Conservation (phyloP, 92 coral and sea anemone species). For the Diadumene lineata region DNA sequence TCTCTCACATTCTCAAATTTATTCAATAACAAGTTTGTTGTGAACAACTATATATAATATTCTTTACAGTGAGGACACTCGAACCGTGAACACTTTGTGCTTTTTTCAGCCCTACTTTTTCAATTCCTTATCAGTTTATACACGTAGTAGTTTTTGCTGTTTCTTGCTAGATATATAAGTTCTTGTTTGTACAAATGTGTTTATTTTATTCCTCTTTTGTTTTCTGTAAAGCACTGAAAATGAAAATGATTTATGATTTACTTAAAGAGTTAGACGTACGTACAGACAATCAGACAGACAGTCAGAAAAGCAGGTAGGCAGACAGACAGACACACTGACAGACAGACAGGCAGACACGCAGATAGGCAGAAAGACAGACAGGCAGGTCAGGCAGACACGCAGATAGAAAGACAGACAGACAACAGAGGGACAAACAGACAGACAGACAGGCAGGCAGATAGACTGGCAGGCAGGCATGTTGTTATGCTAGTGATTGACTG, state of each 20-base stretch:
- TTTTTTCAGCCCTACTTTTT: too few species aligned
- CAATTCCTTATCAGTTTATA: too few species aligned
- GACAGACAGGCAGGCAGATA: background rate
- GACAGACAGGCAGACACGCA: background rate
- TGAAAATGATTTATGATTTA: background rate
- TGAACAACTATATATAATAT: too few species aligned
- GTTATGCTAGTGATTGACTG: background rate
- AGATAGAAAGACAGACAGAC: too few species aligned
- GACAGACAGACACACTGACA: background rate
- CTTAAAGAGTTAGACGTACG: background rate
- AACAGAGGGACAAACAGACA: background rate
- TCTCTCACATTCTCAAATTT: too few species aligned
- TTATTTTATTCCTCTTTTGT: slow-evolving; percentile 27
- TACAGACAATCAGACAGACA: background rate
- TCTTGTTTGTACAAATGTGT: too few species aligned
- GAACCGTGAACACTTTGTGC: too few species aligned
- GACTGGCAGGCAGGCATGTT: background rate
- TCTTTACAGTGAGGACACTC: too few species aligned
- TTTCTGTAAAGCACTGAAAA: slow-evolving; percentile 29
- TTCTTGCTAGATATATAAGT: too few species aligned
- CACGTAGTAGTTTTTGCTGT: too few species aligned
- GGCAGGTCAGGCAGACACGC: background rate
- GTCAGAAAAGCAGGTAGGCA: background rate
- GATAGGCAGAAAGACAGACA: background rate
- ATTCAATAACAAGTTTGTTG: too few species aligned